These are phyloP conservation scores for Premnoplex brunnescens DNA, from an alignment of 2,797 vertebrate genomes.

Conservation along the genomic window DNA sequence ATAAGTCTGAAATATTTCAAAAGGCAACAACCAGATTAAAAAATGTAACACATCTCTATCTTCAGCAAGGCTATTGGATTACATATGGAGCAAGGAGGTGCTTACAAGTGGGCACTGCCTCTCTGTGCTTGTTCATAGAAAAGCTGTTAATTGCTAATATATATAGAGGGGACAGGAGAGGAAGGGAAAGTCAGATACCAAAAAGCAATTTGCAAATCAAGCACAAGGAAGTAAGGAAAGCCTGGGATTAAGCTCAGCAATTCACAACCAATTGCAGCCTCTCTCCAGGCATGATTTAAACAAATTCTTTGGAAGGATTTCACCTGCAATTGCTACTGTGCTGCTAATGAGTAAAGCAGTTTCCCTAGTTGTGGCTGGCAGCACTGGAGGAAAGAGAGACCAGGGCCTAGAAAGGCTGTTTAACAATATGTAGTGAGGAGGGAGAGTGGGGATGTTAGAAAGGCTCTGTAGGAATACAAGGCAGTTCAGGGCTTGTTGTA, in stretches of 20 bases:
- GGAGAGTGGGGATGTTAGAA: background rate
- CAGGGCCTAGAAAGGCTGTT: background rate
- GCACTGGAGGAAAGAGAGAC: background rate
- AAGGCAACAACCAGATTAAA: background rate
- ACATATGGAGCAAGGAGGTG: background rate
- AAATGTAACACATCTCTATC: background rate
- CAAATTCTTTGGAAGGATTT: slow-evolving; percentile 35
- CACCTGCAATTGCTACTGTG: background rate
- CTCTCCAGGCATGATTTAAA: slow-evolving; percentile 13
- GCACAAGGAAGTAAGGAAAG: background rate
- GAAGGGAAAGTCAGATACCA: background rate
- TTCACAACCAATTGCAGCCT: background rate
- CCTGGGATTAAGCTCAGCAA: background rate
- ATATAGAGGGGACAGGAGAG: background rate
- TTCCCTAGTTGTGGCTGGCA: background rate
- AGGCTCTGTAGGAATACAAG: background rate
- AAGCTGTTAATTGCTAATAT: background rate
- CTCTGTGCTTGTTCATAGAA: background rate
- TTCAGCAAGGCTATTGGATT: background rate
- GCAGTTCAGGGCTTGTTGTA: background rate
- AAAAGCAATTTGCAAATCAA: background rate
- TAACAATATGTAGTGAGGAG: background rate
- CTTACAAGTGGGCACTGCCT: background rate
- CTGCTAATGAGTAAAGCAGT: slow-evolving; percentile 20
- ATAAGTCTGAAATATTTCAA: background rate